phyloP scores from a whole-genome alignment of 2,888 invertebrate species.

The Gasteruption jaculator region DNA sequence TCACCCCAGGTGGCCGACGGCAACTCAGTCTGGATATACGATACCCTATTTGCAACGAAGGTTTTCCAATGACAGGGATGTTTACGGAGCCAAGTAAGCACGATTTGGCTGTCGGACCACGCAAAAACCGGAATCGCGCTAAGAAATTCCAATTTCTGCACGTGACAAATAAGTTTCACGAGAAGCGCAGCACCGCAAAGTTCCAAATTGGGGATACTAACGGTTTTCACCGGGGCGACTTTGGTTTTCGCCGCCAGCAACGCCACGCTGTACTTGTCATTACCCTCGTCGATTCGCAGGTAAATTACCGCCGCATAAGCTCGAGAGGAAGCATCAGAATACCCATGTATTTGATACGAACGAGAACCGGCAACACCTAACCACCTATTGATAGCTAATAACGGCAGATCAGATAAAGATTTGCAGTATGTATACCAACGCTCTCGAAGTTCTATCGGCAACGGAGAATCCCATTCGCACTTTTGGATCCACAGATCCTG shows the following conservation, averaged over 20 bases:
- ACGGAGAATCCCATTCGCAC: constrained; percentile 13
- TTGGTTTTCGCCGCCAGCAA: constrained; percentile 12
- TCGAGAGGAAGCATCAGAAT: constrained; percentile 17
- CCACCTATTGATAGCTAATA: constrained; percentile 11
- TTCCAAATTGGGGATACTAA: constrained; percentile 16
- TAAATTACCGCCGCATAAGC: constrained; percentile 20
- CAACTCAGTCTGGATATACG: constrained; percentile 13
- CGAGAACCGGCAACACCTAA: not conserved
- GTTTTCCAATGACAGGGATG: constrained; percentile 19
- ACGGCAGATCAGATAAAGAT: constrained; percentile 1
- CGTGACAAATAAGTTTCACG: not conserved
- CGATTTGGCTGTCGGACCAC: constrained; percentile 22
- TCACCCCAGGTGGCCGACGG: constrained; percentile 8
- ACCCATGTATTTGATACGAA: constrained; percentile 14
- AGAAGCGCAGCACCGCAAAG: constrained; percentile 12
- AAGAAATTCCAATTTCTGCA: constrained; percentile 1
- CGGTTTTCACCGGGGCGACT: constrained; percentile 15
- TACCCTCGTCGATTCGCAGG: not conserved
- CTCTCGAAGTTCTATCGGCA: constrained; percentile 8
- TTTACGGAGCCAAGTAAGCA: constrained; percentile 19
- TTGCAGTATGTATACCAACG: constrained; percentile 11
- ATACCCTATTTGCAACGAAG: constrained; percentile 18
- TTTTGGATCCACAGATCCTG: constrained; percentile 18
- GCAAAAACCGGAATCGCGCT: constrained; percentile 3
- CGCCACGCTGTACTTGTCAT: not conserved